Evolutionary conservation across 2,888 invertebrate genomes (phyloP), one percentile per base, ranked within the genome.

Genomic region (Leptinotarsa tumamoca): DNA sequence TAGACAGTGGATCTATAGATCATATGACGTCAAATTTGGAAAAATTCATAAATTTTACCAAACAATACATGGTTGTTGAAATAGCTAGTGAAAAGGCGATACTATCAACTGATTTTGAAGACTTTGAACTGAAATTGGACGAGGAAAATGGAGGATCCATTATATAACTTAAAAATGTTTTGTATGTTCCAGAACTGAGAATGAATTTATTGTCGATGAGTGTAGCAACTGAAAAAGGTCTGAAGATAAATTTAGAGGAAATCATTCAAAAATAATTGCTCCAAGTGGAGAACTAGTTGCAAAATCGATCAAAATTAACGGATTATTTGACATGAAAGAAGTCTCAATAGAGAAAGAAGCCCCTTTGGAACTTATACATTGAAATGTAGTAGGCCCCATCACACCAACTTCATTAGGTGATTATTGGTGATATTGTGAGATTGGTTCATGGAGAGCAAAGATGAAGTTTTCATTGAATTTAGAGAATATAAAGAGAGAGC

Each of bases 331-430:
- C 17, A 68, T 18, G 1, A 68, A 51, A 66, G 66, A 68, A 27
- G 4, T 23, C 4, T 23, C 3, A 58, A 23, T 23, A 27, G 14
- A 23, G 67, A 67, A 33, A 49, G 67, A 49, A 49, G 2, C 49
- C 1, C 67, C 51, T 52, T 54, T 52, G 7, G 17, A 51, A 5
- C 51, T 68, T 4, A 68, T 68, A 50, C 33, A 68, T n/a, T 52
- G 54, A 17, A 21, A 68, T 17, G 68, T 68, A 18, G 68, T 68
- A 14, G 68, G 68, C 33, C 68, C 68, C 10, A 68, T 68, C 52
- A 50, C 52, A 27, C 68, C 68, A 23, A 27, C 27, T 27, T 21
- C 51, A 27, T 13, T 4, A 51, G 68, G 54, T 52, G 51, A 54
- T 23, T 18, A 61, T 61, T 61, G 4, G 21, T 0, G 23, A 23